Percentiles rank a stretch among this genome's conserved stretches.
Evolutionary conservation across 2,797 vertebrate species (phyloP).

Genomic region (Coregonus suidteri): DNA sequence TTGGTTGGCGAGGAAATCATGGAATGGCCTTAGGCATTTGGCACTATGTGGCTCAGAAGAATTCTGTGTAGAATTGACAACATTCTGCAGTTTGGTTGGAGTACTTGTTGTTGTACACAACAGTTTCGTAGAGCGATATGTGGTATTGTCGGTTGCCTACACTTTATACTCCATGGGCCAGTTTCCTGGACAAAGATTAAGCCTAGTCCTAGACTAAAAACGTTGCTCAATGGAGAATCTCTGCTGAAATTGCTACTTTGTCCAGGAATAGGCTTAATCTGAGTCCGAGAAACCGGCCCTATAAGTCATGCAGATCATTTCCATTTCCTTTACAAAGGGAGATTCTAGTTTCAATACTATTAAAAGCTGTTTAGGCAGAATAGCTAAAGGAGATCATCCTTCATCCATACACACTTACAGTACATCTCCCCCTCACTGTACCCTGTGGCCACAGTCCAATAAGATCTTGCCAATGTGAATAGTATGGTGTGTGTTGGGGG

Average conservation of each 20-base stretch:
- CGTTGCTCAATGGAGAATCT: background rate
- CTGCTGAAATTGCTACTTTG: background rate
- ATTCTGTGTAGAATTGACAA: too few relatives aligned
- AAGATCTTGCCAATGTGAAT: constrained; percentile 65
- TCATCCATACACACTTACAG: constrained; percentile 33
- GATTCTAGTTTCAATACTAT: constrained; percentile 35
- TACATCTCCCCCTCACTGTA: constrained; percentile 17
- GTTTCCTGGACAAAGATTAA: background rate
- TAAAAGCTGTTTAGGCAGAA: constrained; percentile 43
- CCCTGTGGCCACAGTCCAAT: constrained; percentile 58
- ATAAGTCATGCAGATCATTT: background rate
- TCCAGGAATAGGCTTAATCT: background rate
- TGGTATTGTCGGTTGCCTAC: background rate
- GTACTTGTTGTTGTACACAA: too few relatives aligned
- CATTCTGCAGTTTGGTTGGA: too few relatives aligned
- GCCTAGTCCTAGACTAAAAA: background rate
- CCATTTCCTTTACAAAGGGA: background rate
- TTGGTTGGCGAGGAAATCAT: too few relatives aligned
- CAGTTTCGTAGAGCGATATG: background rate
- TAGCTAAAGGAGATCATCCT: constrained; percentile 54
- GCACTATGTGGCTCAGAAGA: background rate
- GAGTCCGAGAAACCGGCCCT: background rate
- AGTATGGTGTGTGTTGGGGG: constrained; percentile 27
- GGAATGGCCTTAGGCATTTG: too few relatives aligned
- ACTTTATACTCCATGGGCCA: background rate